Conservation (phyloP, 2,888 invertebrate species). For the Noctua janthina region DNA sequence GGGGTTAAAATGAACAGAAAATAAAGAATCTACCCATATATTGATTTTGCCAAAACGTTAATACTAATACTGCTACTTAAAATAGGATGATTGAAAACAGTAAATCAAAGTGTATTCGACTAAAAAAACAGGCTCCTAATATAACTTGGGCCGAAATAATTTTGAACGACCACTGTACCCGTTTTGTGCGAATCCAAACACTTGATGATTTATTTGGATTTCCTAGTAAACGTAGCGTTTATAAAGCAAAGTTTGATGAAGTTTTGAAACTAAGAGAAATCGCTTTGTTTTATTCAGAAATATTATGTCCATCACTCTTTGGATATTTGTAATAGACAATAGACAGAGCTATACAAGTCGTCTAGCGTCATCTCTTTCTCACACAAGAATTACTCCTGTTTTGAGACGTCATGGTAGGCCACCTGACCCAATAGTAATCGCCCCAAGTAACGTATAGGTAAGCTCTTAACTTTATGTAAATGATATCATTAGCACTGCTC, state of each 20-base stretch:
- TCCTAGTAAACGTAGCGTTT: neutral
- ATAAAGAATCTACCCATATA: fast-evolving
- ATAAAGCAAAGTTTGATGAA: neutral
- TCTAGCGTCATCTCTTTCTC: too few relatives aligned
- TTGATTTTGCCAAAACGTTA: too few relatives aligned
- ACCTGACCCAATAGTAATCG: neutral
- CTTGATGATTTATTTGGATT: neutral
- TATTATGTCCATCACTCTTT: neutral
- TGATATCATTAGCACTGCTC: neutral
- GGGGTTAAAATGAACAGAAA: neutral
- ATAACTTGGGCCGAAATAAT: neutral
- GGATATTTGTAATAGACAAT: too few relatives aligned
- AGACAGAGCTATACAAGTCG: too few relatives aligned
- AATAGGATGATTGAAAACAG: neutral
- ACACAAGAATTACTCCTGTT: too few relatives aligned
- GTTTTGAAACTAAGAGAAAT: neutral
- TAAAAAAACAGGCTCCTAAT: neutral
- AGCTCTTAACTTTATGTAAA: neutral
- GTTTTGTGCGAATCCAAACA: constrained; percentile 1
- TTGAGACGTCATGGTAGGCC: too few relatives aligned
- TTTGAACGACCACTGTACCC: neutral
- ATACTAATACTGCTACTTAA: neutral
- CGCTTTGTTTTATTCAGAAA: neutral
- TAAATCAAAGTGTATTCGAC: neutral
- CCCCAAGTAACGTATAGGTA: neutral